Evolutionary conservation across 2,113 vertebrate species (phyloP), one percentile per base, ranked within the genome.

Genomic region (Stegastes partitus): DNA sequence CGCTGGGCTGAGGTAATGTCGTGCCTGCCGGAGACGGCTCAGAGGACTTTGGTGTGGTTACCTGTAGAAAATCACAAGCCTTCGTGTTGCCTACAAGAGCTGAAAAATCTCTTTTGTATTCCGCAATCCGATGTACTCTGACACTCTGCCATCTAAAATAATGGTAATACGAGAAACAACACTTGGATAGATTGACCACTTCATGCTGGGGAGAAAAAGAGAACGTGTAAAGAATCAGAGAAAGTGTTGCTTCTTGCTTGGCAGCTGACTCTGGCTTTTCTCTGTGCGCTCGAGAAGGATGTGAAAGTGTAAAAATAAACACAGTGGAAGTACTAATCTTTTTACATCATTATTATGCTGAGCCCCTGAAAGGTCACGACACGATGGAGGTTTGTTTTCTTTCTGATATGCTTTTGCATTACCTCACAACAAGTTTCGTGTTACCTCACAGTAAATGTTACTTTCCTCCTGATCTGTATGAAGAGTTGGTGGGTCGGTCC

Each of bases 41-140:
- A 65, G 37, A 34, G 47, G 34, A 74, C 61, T 68, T 71, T 15
- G 21, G 15, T 76, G 62, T 26, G 53, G 57, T 54, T 69, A 62
- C 23, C 23, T 53, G 63, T n/a, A n/a, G 49, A 74, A 69, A 73
- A 79, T 54, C 28, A 69, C 11, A 22, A 26, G 11, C 26, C 22
- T 65, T 59, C 23, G 11, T 37, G 57, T 65, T 6, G n/a, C 57
- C 62, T 73, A 53, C 3, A 56, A 73, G 54, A 54, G 68, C 49
- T n/a, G 16, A 55, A 15, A 55, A 78, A 31, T 69, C 65, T 75
- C 9, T 23, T 74, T 65, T 49, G 19, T 31, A 34, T 57, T 65
- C 34, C 28, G 39, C 18, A 34, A 22, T 53, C n/a, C 57, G 0
- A 1, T 68, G 42, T 39, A 3, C 23, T n/a, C 37, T 54, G 19